These are phyloP conservation scores for Pollenia labialis DNA, from an alignment of 2,888 invertebrate species.

Conservation along the genomic window DNA sequence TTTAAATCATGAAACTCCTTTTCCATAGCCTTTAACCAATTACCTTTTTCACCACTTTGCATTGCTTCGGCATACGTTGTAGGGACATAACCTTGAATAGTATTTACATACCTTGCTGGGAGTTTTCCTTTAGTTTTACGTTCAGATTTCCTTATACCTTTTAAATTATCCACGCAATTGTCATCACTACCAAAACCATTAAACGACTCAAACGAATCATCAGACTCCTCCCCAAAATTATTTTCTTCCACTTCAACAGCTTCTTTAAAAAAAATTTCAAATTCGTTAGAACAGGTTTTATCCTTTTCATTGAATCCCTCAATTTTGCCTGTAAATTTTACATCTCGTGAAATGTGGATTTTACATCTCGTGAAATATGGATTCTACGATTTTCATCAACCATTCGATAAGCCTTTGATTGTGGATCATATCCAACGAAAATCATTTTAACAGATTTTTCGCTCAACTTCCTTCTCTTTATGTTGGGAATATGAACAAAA, in stretches of 20 bases:
- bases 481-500: slow-evolving; percentile 65
- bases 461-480: slow-evolving; percentile 70
- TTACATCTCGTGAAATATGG: slow-evolving; percentile 9
- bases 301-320: not conserved
- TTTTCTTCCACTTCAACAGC: not conserved
- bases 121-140: slow-evolving; percentile 2
- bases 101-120: slow-evolving; percentile 29
- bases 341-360: slow-evolving; percentile 23
- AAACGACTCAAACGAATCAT: slow-evolving; percentile 1
- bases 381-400: slow-evolving; percentile 16
- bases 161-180: not conserved
- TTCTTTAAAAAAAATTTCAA: slow-evolving; percentile 15
- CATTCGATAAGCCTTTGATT: slow-evolving; percentile 73
- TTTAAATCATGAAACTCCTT: slow-evolving; percentile 15
- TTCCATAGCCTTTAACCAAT: slow-evolving; percentile 32
- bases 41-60: slow-evolving; percentile 16
- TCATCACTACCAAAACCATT: not conserved
- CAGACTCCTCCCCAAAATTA: not conserved
- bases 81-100: not conserved
- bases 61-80: slow-evolving; percentile 25
- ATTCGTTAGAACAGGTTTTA: slow-evolving; percentile 1
- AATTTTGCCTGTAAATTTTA: not conserved
- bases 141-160: slow-evolving; percentile 26
- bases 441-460: slow-evolving; percentile 61
- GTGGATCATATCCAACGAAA: slow-evolving; percentile 71